Conservation (phyloP, 64 coral and sea anemone genomes). For the Porites australiensis region DNA sequence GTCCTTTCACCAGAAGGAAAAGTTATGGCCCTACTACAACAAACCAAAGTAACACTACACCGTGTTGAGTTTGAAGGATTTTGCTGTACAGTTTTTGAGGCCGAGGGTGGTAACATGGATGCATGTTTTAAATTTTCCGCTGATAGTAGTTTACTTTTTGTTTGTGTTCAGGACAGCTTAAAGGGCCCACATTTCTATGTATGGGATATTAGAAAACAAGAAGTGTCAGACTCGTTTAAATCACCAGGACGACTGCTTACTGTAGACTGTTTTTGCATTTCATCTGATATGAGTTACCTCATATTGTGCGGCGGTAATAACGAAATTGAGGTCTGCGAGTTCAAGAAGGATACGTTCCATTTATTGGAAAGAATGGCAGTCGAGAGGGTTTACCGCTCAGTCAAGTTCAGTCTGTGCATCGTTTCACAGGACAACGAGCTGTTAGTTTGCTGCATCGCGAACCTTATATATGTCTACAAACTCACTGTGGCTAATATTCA, state of each 20-base stretch:
- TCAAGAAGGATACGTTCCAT: too few relatives aligned
- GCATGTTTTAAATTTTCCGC: neutral
- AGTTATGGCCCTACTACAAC: neutral
- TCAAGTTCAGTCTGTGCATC: neutral
- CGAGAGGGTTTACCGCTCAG: neutral
- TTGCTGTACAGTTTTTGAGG: neutral
- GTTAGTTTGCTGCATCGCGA: constrained; percentile 50
- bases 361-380: neutral
- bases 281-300: neutral
- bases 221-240: neutral
- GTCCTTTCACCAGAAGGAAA: neutral
- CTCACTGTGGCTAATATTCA: neutral
- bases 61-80: neutral
- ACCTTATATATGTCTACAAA: constrained; percentile 26
- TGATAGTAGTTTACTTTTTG: neutral
- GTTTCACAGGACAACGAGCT: constrained; percentile 1
- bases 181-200: neutral
- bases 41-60: neutral
- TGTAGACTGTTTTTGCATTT: neutral
- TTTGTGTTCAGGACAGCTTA: neutral
- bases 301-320: neutral
- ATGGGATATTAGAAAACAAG: neutral
- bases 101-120: neutral
- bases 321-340: constrained; percentile 1
- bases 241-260: neutral